A percentile compares a stretch with the other conserved stretches of the same genome.
Conservation (phyloP, 2,797 vertebrate genomes). For the Mormyrus proboscirostris region DNA sequence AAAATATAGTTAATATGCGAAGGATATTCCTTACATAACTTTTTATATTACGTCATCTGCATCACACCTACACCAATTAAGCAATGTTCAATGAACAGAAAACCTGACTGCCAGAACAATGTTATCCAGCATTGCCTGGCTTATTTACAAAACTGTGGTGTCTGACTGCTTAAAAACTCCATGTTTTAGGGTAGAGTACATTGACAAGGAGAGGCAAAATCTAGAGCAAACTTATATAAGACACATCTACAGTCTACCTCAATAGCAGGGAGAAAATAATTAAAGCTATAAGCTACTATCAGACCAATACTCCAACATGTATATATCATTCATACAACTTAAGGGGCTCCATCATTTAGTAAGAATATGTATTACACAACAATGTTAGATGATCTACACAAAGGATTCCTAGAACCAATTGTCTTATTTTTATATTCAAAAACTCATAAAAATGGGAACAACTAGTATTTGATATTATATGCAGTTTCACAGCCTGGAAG, state of each 20-base stretch:
- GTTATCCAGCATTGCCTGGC: not conserved
- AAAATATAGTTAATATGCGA: not conserved
- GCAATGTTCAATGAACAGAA: not conserved
- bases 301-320: not conserved
- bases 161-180: not conserved
- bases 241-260: not conserved
- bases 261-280: not conserved
- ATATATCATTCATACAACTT: not conserved
- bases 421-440: not conserved
- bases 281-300: not conserved
- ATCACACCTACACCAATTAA: not conserved
- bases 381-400: not conserved
- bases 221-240: not conserved
- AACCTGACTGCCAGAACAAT: not conserved
- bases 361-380: not conserved
- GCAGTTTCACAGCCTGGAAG: not conserved
- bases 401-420: not conserved
- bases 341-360: not conserved
- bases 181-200: not conserved
- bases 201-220: not conserved
- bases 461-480: not conserved
- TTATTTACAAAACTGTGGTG: slow-evolving; percentile 7
- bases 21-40: not conserved
- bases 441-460: not conserved
- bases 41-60: not conserved